Evolutionary conservation across 1,140 invertebrate species (phyloP), one percentile per base, ranked within the genome.

Genomic region (Musca vetustissima): DNA sequence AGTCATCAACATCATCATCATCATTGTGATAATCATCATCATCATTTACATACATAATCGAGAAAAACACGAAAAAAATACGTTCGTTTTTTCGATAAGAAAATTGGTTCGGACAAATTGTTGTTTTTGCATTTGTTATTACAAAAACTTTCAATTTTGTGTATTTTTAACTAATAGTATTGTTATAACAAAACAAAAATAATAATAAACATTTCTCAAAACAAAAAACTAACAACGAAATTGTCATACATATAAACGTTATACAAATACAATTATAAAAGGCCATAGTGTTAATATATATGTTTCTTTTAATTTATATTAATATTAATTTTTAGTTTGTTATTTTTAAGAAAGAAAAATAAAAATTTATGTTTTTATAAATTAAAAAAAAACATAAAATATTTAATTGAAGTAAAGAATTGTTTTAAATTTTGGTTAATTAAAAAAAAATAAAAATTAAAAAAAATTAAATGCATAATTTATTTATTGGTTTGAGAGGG

Each of bases 11-110:
- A 78, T 73, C 61, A 66, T 72, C 69, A 74, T 67, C 53, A 68
- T 59, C 68, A 71, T 69, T 69, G 74, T 75, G 73, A 74, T 77
- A 70, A 71, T 76, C 73, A 80, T 79, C 73, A 77, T 80, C 71
- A 80, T 69, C 71, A 73, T 81, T 79, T 81, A 78, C 79, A 81
- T 78, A 79, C 77, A 78, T 77, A 79, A 79, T 76, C 80, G 76
- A 79, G 79, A 82, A 66, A 81, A 80, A 82, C 80, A 82, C 80
- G 80, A 82, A 79, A 82, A 82, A 82, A 82, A 82, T 82, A 82
- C 80, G 80, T 79, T 80, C 80, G 80, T 79, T 78, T 82, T 79
- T 82, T 82, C 80, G 80, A 75, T 82, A 82, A 82, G 80, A 82
- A 82, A 82, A 82, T 81, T 81, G 79, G 80, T 81, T 80, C 78